Evolutionary conservation across 2,113 vertebrate species (phyloP), one percentile per base, ranked within the genome.

Genomic region (Callaeas wilsoni): DNA sequence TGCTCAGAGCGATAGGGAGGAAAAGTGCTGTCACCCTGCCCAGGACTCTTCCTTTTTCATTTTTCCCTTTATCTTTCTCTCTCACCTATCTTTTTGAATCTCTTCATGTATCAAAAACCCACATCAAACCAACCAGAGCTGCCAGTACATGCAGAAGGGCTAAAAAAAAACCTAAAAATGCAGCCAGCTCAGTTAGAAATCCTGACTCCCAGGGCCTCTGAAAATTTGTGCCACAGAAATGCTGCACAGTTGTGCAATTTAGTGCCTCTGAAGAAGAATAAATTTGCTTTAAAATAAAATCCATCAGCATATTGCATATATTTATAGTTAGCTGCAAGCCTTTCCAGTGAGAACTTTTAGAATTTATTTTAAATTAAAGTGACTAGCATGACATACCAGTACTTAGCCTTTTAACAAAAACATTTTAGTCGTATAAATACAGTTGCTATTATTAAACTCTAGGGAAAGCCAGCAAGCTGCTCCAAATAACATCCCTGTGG

Each of bases 351-450:
- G 94, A 96, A 96, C 95, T 94, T 95, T n/a, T 41, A 82, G 92
- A 94, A 94, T 95, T 93, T 89, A 95, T 96, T 96, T 95, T 87
- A 97, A 97, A 97, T 95, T 87, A 79, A 96, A 96, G 96, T 84
- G 95, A 96, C 94, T 92, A 94, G 95, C 76, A 15, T 97, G 95
- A 91, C 95, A 96, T 96, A 94, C 87, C 92, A 90, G 84, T 89
- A 89, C 92, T 96, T 97, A 95, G 93, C 87, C 96, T 96, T 95
- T 94, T 97, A 96, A 96, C 86, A 96, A 94, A 96, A 96, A 94
- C 87, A 94, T 92, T 96, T 95, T 74, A 78, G 95, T 95, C 6
- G 5, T 91, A 95, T 97, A 97, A 97, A 96, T 94, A 91, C 82
- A 67, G 87, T 95, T 95, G 91, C 96, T 97, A 97, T 97, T 97